Base-by-base conservation (phyloP, 2,797 vertebrate species). In the Ctenopoma multispine region DNA sequence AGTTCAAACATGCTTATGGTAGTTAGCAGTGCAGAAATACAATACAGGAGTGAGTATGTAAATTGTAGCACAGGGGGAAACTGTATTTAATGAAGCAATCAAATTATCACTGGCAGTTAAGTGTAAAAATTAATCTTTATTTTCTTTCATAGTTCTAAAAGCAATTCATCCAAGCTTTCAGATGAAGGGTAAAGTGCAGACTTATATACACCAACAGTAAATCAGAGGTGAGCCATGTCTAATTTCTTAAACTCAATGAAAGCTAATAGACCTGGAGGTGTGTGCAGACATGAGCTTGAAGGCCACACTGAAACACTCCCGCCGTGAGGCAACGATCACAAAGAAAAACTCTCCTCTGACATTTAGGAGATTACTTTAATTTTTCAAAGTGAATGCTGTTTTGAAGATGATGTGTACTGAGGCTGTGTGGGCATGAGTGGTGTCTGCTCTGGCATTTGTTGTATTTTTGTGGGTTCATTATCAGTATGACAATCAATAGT, bases 281-380 rank as follows among this genome's bases (percentile, higher is more conserved):
- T 71, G 72, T 67, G 61, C 62, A 71, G 70, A 79, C 75, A 79
- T 83, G 60, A 54, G 56, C 55, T 51, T n/a, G 79, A 89, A 89
- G 86, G 83, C 81, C 83, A 73, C 63, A 49, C 4, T 36, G 17
- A 82, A 77, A 77, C 63, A 36, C 55, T 71, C 50, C 63, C 40
- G 27, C 49, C 27, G 46, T 1, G 59, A 72, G 57, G 38, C 15
- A 18, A 72, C 80, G 70, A 64, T 70, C 75, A 72, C 44, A 53
- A 66, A 77, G 68, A 77, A 78, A 72, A 64, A n/a, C n/a, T 79
- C 77, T 78, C 57, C 73, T 79, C 58, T 90, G 87, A 83, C 88
- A 85, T 86, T 88, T 86, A 66, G 50, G 51, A 68, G 15, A 75
- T 76, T 57, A 27, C 58, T 79, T 84, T 75, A 64, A 67, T 63